A percentile compares a stretch with the other conserved stretches of the same genome.
These are phyloP conservation scores for Nannobrachium achirus DNA, from an alignment of 2,113 vertebrate species.

Conservation along the genomic window DNA sequence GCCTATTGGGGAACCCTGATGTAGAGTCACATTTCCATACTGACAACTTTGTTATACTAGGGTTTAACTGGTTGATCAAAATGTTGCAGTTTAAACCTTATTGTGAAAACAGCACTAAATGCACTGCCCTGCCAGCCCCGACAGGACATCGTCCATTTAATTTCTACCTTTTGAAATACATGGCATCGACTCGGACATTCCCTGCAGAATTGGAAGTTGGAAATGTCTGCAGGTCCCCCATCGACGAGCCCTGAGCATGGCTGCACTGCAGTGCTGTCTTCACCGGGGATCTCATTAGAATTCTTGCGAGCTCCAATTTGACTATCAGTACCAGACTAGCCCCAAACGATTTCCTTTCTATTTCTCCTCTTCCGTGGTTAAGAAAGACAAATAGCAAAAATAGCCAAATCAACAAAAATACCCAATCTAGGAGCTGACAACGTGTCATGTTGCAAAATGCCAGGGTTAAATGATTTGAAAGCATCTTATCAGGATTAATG, in stretches of 20 bases:
- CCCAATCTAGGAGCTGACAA: neutral
- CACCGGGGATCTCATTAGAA: slow-evolving; percentile 36
- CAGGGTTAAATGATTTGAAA: slow-evolving; percentile 14
- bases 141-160: neutral
- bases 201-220: slow-evolving; percentile 7
- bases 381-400: slow-evolving; percentile 3
- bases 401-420: slow-evolving; percentile 15
- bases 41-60: too few relatives aligned
- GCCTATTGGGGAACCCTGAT: too few relatives aligned
- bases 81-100: neutral
- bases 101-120: neutral
- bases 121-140: neutral
- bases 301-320: slow-evolving; percentile 28
- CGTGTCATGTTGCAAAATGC: slow-evolving; percentile 8
- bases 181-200: neutral
- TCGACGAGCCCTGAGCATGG: neutral
- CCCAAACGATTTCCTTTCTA: slow-evolving; percentile 30
- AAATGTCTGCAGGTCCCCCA: neutral
- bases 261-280: slow-evolving; percentile 17
- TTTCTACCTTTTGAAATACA: slow-evolving; percentile 21
- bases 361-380: slow-evolving; percentile 25
- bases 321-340: slow-evolving; percentile 21
- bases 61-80: too few relatives aligned
- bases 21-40: too few relatives aligned
- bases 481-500: slow-evolving; percentile 22